phyloP scores from a whole-genome alignment of 2,888 invertebrate species.

The Teinopalpus imperialis region DNA sequence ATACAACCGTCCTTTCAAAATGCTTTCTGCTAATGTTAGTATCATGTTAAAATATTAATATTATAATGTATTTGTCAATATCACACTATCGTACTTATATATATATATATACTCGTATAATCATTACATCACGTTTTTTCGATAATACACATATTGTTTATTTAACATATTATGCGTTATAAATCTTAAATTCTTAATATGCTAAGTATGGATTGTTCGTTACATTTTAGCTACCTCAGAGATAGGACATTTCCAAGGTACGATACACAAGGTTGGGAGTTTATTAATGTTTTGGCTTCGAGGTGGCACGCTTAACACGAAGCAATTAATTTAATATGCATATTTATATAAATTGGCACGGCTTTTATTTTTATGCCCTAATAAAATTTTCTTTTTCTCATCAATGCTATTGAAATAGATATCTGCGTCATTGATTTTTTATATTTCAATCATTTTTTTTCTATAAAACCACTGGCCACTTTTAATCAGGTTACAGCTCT shows the following conservation, averaged over 20 bases:
- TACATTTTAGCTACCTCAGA: conserved; percentile 90
- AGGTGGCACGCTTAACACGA: conserved; percentile 70
- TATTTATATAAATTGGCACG: conserved; percentile 63
- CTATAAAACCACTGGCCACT: conserved; percentile 1
- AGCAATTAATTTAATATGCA: conserved; percentile 49
- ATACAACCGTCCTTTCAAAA: conserved; percentile 32
- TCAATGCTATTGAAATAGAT: conserved; percentile 20
- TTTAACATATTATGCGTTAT: conserved; percentile 1
- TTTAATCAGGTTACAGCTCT: conserved; percentile 1
- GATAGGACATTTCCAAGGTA: conserved; percentile 97
- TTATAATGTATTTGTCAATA: too few species aligned
- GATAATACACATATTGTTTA: too few species aligned
- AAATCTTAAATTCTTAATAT: conserved; percentile 14
- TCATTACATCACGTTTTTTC: too few species aligned
- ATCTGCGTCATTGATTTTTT: conserved; percentile 5
- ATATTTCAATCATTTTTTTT: conserved; percentile 8
- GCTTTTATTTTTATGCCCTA: conserved; percentile 44
- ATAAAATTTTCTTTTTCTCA: conserved; percentile 21
- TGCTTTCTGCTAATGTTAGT: conserved; percentile 31
- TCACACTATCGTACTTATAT: too few species aligned
- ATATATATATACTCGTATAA: too few species aligned
- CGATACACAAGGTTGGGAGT: conserved; percentile 61
- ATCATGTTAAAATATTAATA: too few species aligned
- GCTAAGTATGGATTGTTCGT: conserved; percentile 49
- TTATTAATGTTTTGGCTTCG: conserved; percentile 66